Conservation (phyloP, 2,797 vertebrate species). For the Taeniopygia guttata region DNA sequence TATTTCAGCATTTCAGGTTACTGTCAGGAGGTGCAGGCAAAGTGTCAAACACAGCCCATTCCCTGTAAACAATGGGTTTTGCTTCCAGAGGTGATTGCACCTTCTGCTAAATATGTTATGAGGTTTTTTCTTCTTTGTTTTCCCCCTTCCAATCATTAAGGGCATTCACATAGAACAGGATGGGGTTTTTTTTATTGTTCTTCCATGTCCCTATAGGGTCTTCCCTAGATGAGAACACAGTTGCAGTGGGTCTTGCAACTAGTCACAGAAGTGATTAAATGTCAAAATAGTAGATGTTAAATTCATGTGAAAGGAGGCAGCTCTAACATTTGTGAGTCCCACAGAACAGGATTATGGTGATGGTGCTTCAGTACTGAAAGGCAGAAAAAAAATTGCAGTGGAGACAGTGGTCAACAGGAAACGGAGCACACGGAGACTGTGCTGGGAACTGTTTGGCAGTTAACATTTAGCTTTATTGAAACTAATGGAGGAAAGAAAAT, state of each 20-base stretch:
- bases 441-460: background rate
- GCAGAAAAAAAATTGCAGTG: background rate
- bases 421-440: rapidly evolving
- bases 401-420: background rate
- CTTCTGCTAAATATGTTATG: background rate
- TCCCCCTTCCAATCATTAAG: background rate
- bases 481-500: background rate
- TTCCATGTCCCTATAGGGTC: background rate
- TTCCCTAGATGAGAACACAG: background rate
- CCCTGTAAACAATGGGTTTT: background rate
- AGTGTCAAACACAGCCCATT: background rate
- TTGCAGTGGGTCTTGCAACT: background rate
- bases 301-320: background rate
- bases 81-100: background rate
- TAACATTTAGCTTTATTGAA: background rate
- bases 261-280: background rate
- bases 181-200: background rate
- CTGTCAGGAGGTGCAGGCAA: rapidly evolving
- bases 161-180: background rate
- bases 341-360: background rate
- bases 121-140: background rate
- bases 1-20: background rate
- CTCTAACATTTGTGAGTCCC: background rate
- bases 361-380: background rate
- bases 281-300: background rate